Evolutionary conservation across 1,140 invertebrate species (phyloP).

Genomic region (Musca vetustissima): DNA sequence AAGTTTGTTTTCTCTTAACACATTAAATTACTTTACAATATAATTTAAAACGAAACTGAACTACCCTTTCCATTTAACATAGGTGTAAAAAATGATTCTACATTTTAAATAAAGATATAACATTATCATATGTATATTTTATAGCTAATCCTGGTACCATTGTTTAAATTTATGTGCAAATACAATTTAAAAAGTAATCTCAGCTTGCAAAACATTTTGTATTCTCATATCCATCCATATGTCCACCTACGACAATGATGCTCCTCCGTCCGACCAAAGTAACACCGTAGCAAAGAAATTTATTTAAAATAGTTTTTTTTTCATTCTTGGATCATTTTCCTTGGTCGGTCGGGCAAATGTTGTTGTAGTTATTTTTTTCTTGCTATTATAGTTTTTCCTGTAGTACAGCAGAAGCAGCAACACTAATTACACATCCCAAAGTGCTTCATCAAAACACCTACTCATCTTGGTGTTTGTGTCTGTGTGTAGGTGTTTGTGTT

Average conservation of each 20-base stretch:
- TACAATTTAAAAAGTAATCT: neutral
- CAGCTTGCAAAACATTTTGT: neutral
- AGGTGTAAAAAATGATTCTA: too few relatives aligned
- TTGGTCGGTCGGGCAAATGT: neutral
- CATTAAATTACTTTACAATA: too few relatives aligned
- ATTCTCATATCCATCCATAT: constrained; percentile 13
- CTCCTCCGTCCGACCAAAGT: too few relatives aligned
- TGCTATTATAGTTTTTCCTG: neutral
- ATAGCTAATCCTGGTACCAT: too few relatives aligned
- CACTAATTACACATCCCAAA: constrained; percentile 17
- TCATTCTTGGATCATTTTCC: neutral
- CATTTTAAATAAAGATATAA: too few relatives aligned
- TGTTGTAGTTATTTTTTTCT: constrained; percentile 4
- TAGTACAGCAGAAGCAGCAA: neutral
- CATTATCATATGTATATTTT: too few relatives aligned
- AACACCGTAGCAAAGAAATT: constrained; percentile 9
- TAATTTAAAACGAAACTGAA: too few relatives aligned
- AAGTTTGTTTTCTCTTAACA: too few relatives aligned
- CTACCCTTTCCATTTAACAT: too few relatives aligned
- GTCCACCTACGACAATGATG: constrained; percentile 2
- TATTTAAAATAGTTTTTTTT: constrained; percentile 24
- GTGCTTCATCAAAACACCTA: neutral
- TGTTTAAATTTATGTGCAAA: too few relatives aligned
- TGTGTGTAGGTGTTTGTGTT: neutral
- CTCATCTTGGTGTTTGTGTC: neutral